Base-by-base conservation (phyloP, 2,888 invertebrate species). In the Plagodis dolabraria region DNA sequence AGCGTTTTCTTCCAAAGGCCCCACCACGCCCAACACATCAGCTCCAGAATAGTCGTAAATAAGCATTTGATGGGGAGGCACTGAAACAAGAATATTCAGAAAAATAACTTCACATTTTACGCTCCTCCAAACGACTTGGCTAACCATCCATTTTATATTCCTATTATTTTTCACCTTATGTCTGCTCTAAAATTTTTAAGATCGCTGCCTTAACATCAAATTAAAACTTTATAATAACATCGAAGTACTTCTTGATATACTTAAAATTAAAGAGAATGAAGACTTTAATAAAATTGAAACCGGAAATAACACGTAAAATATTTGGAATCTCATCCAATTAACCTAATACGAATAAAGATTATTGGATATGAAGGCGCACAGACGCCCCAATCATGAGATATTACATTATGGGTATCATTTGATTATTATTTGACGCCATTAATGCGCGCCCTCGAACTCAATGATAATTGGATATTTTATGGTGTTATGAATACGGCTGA, bases 1-100 rank as follows among this genome's bases (percentile, higher is more conserved):
- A 64, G 96, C 94, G 38, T 96, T 96, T 89, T 97, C 98, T 78
- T 96, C 95, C 76, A 97, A 94, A 47, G 97, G 97, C 10, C 97
- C 98, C 49, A 96, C 95, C 44, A 96, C 94, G 45, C 95, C 96
- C 59, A 96, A 95, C 52, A 97, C 95, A 78, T 96, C 95, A 68
- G 96, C 95, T 51, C 97, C 97, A 72, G 96, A 96, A 77, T 96
- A 96, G 85, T 97, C 97, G 82, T 97, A 96, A 71, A 98, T 94
- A 70, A 96, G 92, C 81, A 97, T 96, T 84, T 97, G 96, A 89
- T 97, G 97, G 22, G 98, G 97, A 71, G 97, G 97, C 82, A 98
- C 98, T 98, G 94, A 51, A 95, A 96, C 70, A 82, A 84, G 71
- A 65, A 60, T 45, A 58, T 56, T 53, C 60, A 49, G 34, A 33